Conservation (phyloP, 2,888 invertebrate genomes). For the Erannis defoliaria region DNA sequence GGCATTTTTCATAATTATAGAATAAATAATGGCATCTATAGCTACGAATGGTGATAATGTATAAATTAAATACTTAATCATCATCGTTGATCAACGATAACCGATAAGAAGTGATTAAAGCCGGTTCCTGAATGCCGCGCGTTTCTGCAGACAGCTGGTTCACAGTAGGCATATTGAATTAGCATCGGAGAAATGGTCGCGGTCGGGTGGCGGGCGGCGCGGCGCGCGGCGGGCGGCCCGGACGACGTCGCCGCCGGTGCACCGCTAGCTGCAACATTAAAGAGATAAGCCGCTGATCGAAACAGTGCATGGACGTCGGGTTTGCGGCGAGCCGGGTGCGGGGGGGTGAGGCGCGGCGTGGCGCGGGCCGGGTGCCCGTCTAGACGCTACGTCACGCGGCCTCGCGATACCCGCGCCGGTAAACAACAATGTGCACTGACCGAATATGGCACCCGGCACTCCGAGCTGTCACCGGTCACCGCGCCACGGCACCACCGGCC, state of each 20-base stretch:
- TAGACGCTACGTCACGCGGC: constrained; percentile 88
- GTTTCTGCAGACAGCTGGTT: neutral
- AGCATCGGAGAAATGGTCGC: constrained; percentile 18
- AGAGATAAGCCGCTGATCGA: constrained; percentile 83
- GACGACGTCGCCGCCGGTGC: constrained; percentile 54
- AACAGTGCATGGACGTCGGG: constrained; percentile 75
- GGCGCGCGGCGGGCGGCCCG: neutral
- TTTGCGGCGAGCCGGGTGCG: constrained; percentile 51
- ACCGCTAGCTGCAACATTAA: constrained; percentile 76
- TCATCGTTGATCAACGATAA: constrained; percentile 11
- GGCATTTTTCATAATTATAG: too few relatives aligned
- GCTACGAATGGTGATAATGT: neutral
- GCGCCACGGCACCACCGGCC: constrained; percentile 56
- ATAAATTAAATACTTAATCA: neutral
- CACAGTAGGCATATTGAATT: constrained; percentile 24
- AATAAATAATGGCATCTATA: neutral
- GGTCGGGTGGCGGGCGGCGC: constrained; percentile 6
- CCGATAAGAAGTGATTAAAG: constrained; percentile 5
- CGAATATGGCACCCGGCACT: constrained; percentile 83
- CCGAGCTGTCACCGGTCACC: constrained; percentile 67
- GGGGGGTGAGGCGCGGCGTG: constrained; percentile 38
- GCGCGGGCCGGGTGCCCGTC: constrained; percentile 71
- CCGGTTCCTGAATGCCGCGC: constrained; percentile 13
- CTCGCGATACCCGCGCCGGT: constrained; percentile 87
- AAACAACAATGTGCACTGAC: constrained; percentile 86